Percentiles rank a stretch among this genome's conserved stretches.
These are phyloP conservation scores for Scartelaos histophorus DNA, from an alignment of 2,113 vertebrate genomes.

Conservation along the genomic window DNA sequence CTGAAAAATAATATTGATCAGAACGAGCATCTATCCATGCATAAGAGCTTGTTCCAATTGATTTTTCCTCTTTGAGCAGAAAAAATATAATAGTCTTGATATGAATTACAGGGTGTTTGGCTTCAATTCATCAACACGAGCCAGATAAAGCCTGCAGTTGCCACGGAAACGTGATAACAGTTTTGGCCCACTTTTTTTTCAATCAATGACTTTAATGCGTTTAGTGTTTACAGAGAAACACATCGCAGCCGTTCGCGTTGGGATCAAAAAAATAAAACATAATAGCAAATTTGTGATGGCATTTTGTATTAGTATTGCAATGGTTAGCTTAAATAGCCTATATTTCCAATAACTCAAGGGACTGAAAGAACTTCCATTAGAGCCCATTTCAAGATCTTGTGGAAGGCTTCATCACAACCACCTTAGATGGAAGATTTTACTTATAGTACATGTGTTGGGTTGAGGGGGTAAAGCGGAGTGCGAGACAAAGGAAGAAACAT, in stretches of 20 bases:
- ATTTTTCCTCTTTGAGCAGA: conserved; percentile 76
- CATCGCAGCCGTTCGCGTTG: conserved; percentile 47
- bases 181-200: conserved; percentile 83
- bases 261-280: background rate
- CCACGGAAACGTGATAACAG: conserved; percentile 85
- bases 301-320: conserved; percentile 6
- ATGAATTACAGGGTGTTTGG: conserved; percentile 87
- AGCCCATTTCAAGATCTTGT: no score
- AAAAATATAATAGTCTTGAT: conserved; percentile 78
- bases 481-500: no score
- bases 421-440: no score
- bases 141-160: conserved; percentile 85
- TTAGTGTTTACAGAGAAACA: conserved; percentile 77
- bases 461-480: no score
- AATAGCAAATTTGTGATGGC: conserved; percentile 28
- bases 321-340: background rate
- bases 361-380: no score
- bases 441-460: no score
- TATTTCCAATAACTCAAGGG: no score
- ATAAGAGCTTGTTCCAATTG: conserved; percentile 77
- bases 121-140: conserved; percentile 86
- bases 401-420: no score
- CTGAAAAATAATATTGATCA: conserved; percentile 79
- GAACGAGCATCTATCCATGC: conserved; percentile 71
- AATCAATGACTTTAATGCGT: conserved; percentile 88